Conservation (phyloP, 2,888 invertebrate genomes). For the Pristionchus japonicus region DNA sequence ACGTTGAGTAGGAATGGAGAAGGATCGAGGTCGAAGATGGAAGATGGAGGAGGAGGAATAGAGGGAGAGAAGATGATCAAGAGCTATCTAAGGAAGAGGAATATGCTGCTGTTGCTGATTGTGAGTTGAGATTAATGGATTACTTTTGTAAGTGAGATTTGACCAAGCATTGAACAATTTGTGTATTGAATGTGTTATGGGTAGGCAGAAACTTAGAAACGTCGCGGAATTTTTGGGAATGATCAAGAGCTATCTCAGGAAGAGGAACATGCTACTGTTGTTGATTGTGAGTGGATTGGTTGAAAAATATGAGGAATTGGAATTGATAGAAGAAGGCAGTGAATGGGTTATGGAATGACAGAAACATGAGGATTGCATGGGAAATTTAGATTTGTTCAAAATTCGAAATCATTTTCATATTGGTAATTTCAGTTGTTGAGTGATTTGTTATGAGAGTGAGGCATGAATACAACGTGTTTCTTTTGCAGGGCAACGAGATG, state of each 20-base stretch:
- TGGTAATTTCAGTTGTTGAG: neutral
- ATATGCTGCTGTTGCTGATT: conserved; percentile 91
- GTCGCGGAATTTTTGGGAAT: too few relatives aligned
- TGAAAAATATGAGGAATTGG: too few relatives aligned
- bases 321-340: too few relatives aligned
- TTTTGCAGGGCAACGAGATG: conserved; percentile 85
- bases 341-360: too few relatives aligned
- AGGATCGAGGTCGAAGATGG: conserved; percentile 33
- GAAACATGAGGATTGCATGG: too few relatives aligned
- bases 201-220: too few relatives aligned
- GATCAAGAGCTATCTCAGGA: conserved; percentile 87
- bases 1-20: conserved; percentile 29
- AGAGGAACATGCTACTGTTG: conserved; percentile 92
- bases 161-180: too few relatives aligned
- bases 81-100: conserved; percentile 93
- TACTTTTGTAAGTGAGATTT: too few relatives aligned
- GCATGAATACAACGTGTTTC: neutral
- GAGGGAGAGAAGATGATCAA: conserved; percentile 52
- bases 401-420: too few relatives aligned
- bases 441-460: neutral
- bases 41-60: neutral
- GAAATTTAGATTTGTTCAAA: too few relatives aligned
- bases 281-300: conserved; percentile 83
- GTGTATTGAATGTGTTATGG: too few relatives aligned
- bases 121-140: conserved; percentile 77